phyloP scores from a whole-genome alignment of 1,140 invertebrate species.

The Rhyacophila brunnea region DNA sequence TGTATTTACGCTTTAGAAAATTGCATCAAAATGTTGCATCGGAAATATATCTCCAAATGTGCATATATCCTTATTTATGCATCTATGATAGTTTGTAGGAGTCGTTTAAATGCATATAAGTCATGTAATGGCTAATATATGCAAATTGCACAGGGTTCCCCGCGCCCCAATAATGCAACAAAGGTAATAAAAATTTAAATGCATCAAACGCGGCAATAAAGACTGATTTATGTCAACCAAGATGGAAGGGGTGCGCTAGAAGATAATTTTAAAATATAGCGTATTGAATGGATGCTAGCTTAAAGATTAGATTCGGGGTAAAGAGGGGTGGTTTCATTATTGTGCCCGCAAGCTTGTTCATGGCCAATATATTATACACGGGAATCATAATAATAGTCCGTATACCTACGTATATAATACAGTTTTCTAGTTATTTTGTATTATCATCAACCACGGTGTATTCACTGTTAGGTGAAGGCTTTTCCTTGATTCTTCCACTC shows the following conservation, averaged over 20 bases:
- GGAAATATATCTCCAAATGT: too few relatives aligned
- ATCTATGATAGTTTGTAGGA: conserved; percentile 6
- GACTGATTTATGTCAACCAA: conserved; percentile 33
- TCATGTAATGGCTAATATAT: conserved; percentile 37
- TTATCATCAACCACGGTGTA: too few relatives aligned
- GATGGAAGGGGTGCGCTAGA: conserved; percentile 32
- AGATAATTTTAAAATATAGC: conserved; percentile 36
- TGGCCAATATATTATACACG: too few relatives aligned
- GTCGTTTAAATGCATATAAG: conserved; percentile 32
- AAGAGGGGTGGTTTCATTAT: conserved; percentile 1
- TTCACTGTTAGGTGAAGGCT: too few relatives aligned
- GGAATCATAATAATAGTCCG: too few relatives aligned
- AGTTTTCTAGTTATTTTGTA: too few relatives aligned
- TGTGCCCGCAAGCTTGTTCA: conserved; percentile 2
- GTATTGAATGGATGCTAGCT: conserved; percentile 11
- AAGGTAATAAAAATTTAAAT: conserved; percentile 37
- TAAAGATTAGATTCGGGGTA: conserved; percentile 12
- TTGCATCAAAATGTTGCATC: too few relatives aligned
- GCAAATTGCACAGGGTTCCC: conserved; percentile 29
- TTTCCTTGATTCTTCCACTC: too few relatives aligned
- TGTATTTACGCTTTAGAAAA: too few relatives aligned
- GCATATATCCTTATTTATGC: conserved; percentile 32
- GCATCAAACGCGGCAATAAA: conserved; percentile 34
- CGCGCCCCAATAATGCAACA: conserved; percentile 33
- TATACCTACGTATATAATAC: too few relatives aligned